Evolutionary conservation across 1,140 invertebrate species (phyloP).

Genomic region (Hyles vespertilio): DNA sequence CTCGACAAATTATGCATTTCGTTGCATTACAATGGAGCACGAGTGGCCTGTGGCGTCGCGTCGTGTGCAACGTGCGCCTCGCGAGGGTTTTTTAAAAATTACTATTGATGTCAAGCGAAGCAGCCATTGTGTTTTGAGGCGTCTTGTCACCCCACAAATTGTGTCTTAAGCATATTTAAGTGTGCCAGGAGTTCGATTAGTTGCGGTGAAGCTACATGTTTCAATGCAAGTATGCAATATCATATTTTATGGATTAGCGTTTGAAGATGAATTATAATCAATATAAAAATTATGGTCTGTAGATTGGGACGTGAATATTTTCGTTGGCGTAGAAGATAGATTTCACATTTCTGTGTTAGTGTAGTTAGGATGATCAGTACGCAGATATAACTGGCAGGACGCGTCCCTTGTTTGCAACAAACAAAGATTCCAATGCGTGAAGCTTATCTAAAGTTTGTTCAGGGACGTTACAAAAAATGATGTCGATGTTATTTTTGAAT

Average conservation of each 20-base stretch:
- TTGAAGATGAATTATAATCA: too few species aligned
- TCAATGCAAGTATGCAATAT: not conserved
- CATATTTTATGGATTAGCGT: too few species aligned
- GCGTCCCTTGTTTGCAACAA: slow-evolving; percentile 66
- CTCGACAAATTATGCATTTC: slow-evolving; percentile 72
- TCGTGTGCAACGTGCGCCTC: slow-evolving; percentile 25
- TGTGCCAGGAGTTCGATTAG: slow-evolving; percentile 2
- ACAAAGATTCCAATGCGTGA: slow-evolving; percentile 60
- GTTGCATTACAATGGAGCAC: slow-evolving; percentile 60
- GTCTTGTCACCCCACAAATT: slow-evolving; percentile 24
- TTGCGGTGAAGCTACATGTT: not conserved
- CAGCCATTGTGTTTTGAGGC: slow-evolving; percentile 45
- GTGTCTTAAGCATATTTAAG: too few species aligned
- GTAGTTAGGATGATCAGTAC: slow-evolving; percentile 42
- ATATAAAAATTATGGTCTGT: too few species aligned
- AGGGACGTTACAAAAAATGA: slow-evolving; percentile 59
- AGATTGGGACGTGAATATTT: too few species aligned
- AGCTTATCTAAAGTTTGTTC: slow-evolving; percentile 70
- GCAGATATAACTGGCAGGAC: slow-evolving; percentile 54
- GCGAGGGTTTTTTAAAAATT: slow-evolving; percentile 58
- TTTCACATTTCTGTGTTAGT: not conserved
- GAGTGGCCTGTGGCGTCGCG: slow-evolving; percentile 44
- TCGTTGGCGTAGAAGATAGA: not conserved
- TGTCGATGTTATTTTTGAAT: slow-evolving; percentile 71
- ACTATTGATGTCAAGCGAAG: slow-evolving; percentile 56